phyloP scores from a whole-genome alignment of 2,888 invertebrate species.

The Melieria crassipennis region DNA sequence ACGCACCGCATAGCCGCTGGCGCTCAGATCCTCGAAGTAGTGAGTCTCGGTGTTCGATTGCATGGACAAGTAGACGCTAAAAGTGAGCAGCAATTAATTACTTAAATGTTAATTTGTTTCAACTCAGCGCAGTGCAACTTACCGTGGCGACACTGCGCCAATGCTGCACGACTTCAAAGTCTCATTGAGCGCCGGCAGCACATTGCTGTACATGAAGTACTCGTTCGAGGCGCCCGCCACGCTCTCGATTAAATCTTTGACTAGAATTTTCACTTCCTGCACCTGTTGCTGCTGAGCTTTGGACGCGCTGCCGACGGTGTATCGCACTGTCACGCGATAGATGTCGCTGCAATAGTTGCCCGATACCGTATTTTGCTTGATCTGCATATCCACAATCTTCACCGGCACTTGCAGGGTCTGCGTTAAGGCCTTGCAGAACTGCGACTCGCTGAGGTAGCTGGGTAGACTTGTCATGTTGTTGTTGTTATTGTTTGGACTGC shows the following conservation, averaged over 20 bases:
- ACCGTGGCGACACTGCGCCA: conserved; percentile 17
- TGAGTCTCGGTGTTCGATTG: conserved; percentile 10
- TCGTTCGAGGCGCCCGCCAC: conserved; percentile 17
- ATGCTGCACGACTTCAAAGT: neutral
- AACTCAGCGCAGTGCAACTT: neutral
- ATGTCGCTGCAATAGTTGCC: conserved; percentile 55
- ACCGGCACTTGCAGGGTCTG: conserved; percentile 36
- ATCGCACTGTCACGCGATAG: conserved; percentile 46
- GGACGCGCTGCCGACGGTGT: conserved; percentile 12
- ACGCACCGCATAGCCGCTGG: conserved; percentile 66
- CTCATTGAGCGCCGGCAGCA: conserved; percentile 27
- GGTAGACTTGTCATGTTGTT: conserved; percentile 12
- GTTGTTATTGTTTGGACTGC: neutral
- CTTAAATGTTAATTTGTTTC: too few species aligned
- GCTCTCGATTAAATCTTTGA: conserved; percentile 29
- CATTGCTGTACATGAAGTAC: conserved; percentile 26
- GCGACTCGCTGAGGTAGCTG: conserved; percentile 1
- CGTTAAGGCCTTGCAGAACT: conserved; percentile 42
- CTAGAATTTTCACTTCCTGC: conserved; percentile 6
- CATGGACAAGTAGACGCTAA: conserved; percentile 15
- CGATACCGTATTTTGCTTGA: conserved; percentile 38
- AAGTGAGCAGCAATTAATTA: neutral
- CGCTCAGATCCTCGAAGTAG: conserved; percentile 53
- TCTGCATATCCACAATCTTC: conserved; percentile 32
- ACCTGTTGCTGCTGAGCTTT: neutral